Evolutionary conservation across 2,888 invertebrate species (phyloP).

Genomic region (Argynnis bischoffii): DNA sequence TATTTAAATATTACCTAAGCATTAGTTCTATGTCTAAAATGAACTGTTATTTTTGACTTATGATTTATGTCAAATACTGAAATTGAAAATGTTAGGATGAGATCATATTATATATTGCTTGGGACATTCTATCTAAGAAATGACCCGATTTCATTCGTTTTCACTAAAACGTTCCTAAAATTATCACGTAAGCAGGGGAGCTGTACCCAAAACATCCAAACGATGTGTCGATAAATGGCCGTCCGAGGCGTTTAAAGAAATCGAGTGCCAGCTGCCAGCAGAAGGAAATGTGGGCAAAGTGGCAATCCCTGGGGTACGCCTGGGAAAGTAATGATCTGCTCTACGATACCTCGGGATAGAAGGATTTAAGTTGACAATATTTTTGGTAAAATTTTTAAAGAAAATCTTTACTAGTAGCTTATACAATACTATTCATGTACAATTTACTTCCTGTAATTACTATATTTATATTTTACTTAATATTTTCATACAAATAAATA

Average conservation of each 20-base stretch:
- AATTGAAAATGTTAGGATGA: too few species aligned
- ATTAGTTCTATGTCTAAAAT: too few species aligned
- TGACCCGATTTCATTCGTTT: too few species aligned
- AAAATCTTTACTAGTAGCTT: not conserved
- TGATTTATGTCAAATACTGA: too few species aligned
- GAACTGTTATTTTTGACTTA: too few species aligned
- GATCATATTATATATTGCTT: too few species aligned
- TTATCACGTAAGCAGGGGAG: conserved; percentile 7
- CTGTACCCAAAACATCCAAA: conserved; percentile 19
- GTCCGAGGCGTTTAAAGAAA: conserved; percentile 27
- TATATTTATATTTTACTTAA: too few species aligned
- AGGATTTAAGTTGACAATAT: conserved; percentile 22
- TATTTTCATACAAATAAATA: too few species aligned
- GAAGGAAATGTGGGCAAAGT: conserved; percentile 37
- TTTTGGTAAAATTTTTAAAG: not conserved
- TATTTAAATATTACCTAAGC: too few species aligned
- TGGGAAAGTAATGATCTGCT: conserved; percentile 21
- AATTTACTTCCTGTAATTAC: not conserved
- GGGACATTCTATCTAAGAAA: too few species aligned
- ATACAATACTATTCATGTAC: not conserved
- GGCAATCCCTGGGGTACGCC: conserved; percentile 37
- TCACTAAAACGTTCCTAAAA: conserved; percentile 3
- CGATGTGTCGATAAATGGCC: conserved; percentile 29
- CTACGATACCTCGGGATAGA: conserved; percentile 4
- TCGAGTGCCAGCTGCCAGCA: conserved; percentile 22